These are phyloP conservation scores for Coelinius sp. DNA, from an alignment of 2,888 invertebrate species.

Conservation along the genomic window DNA sequence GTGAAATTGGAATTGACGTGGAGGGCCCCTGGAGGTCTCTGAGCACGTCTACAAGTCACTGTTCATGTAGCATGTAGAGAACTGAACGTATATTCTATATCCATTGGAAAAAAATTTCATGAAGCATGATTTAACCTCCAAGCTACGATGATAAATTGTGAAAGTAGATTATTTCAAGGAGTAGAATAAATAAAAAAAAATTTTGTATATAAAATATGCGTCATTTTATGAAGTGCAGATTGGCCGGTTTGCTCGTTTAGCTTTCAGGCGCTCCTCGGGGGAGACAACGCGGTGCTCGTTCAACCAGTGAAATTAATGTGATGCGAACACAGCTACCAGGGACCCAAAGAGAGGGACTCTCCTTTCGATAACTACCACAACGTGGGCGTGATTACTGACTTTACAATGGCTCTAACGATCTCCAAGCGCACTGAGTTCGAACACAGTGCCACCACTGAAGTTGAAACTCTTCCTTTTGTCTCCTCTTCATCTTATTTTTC, in stretches of 20 bases:
- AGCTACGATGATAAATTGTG: neutral
- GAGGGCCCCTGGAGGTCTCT: slow-evolving; percentile 18
- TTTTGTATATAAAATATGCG: slow-evolving; percentile 14
- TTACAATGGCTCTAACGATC: slow-evolving; percentile 65
- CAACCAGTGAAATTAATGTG: slow-evolving; percentile 31
- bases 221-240: slow-evolving; percentile 18
- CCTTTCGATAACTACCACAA: slow-evolving; percentile 35
- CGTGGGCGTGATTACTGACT: slow-evolving; percentile 61
- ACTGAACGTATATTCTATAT: neutral
- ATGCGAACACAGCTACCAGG: slow-evolving; percentile 26
- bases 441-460: slow-evolving; percentile 20
- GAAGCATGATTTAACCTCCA: neutral
- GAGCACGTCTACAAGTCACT: neutral
- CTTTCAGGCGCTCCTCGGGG: slow-evolving; percentile 28
- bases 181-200: neutral
- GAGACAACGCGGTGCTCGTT: slow-evolving; percentile 29
- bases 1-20: slow-evolving; percentile 10
- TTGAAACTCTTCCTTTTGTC: slow-evolving; percentile 8
- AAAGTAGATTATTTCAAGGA: neutral
- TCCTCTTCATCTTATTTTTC: slow-evolving; percentile 21
- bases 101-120: slow-evolving; percentile 1
- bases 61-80: neutral
- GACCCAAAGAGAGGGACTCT: slow-evolving; percentile 28
- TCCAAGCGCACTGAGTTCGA: slow-evolving; percentile 42
- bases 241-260: slow-evolving; percentile 18